Conservation (phyloP, 2,888 invertebrate species). For the Luperina testacea region DNA sequence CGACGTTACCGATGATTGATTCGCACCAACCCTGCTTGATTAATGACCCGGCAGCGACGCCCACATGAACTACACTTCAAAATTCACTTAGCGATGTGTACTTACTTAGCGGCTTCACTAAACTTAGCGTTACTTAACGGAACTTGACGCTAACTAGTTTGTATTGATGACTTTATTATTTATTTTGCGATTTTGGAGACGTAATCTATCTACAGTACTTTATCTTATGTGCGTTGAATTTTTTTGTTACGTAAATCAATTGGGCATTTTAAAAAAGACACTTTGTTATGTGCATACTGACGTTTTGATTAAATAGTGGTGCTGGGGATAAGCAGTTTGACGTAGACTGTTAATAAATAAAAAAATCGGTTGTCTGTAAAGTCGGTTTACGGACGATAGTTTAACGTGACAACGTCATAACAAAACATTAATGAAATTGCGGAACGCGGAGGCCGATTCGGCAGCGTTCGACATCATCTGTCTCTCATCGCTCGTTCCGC, state of each 20-base stretch:
- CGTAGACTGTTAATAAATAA: no score
- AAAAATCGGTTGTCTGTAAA: no score
- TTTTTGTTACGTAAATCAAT: no score
- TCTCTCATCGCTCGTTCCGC: no score
- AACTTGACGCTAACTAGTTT: slow-evolving; percentile 54
- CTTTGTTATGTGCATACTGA: no score
- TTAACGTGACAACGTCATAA: no score
- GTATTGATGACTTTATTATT: slow-evolving; percentile 57
- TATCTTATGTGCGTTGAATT: neutral
- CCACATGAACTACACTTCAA: slow-evolving; percentile 69
- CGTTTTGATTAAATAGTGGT: neutral
- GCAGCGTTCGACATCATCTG: no score
- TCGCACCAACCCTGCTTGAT: slow-evolving; percentile 68
- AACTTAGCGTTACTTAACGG: slow-evolving; percentile 50
- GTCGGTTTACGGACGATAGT: no score
- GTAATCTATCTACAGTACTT: neutral
- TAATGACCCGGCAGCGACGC: slow-evolving; percentile 71
- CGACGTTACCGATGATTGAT: slow-evolving; percentile 62
- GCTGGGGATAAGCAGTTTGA: no score
- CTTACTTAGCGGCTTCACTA: slow-evolving; percentile 54
- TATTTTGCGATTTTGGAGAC: slow-evolving; percentile 31
- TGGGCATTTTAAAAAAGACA: no score
- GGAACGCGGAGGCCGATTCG: no score
- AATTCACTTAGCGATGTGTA: slow-evolving; percentile 70
- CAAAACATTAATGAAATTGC: no score